These are phyloP conservation scores for Thymelicus lineola DNA, from an alignment of 2,888 invertebrate species.

Conservation along the genomic window DNA sequence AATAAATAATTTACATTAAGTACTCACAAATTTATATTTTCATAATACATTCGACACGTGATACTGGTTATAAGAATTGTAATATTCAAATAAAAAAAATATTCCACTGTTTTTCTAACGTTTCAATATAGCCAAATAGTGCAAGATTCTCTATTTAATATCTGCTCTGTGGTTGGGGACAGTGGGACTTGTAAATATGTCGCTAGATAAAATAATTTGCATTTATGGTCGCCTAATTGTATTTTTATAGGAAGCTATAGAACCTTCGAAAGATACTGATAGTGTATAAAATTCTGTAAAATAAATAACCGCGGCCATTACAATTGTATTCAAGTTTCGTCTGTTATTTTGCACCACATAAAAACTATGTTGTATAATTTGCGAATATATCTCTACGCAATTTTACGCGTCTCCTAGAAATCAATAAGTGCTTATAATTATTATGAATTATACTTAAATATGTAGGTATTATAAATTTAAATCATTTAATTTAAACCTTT, in stretches of 20 bases:
- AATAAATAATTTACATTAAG: too few species aligned
- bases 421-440: not conserved
- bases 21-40: too few species aligned
- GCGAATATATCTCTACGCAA: not conserved
- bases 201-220: constrained; percentile 13
- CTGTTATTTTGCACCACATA: not conserved
- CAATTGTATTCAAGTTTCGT: not conserved
- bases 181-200: constrained; percentile 1
- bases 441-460: not conserved
- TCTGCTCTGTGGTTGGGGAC: not conserved
- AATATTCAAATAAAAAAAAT: too few species aligned
- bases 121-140: too few species aligned
- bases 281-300: not conserved
- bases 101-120: too few species aligned
- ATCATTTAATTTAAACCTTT: not conserved
- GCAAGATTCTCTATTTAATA: not conserved
- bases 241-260: not conserved
- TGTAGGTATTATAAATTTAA: not conserved
- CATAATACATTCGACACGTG: too few species aligned
- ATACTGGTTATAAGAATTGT: too few species aligned
- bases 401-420: not conserved
- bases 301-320: not conserved
- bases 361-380: not conserved
- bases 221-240: constrained; percentile 2
- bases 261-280: not conserved